phyloP scores from a whole-genome alignment of 2,888 invertebrate species.

The Linnaemya tessellans region DNA sequence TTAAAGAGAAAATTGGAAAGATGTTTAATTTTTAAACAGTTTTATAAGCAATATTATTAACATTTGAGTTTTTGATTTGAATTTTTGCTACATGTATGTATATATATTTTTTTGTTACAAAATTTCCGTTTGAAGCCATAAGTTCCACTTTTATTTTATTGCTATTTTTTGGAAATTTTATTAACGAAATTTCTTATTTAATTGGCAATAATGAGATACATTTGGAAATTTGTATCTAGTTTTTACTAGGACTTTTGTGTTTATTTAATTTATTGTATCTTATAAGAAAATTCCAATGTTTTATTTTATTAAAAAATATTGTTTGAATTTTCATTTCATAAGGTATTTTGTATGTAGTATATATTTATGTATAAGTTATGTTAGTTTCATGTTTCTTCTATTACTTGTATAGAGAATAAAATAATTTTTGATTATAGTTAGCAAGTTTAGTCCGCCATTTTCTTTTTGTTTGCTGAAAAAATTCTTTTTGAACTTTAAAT shows the following conservation, averaged over 20 bases:
- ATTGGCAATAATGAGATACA: conserved; percentile 30
- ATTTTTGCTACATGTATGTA: conserved; percentile 2
- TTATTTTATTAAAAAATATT: conserved; percentile 76
- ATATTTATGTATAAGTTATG: conserved; percentile 23
- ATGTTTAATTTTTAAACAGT: conserved; percentile 49
- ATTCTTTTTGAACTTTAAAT: conserved; percentile 26
- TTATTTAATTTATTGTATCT: conserved; percentile 72
- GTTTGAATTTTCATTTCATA: conserved; percentile 56
- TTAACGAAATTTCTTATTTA: conserved; percentile 68
- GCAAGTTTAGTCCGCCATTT: conserved; percentile 11
- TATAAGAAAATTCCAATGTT: conserved; percentile 78
- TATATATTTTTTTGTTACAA: neutral
- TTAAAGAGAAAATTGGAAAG: conserved; percentile 4
- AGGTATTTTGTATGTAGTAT: conserved; percentile 18
- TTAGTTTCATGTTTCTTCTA: conserved; percentile 39
- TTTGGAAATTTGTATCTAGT: conserved; percentile 51
- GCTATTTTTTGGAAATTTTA: conserved; percentile 79
- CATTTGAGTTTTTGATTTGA: conserved; percentile 26
- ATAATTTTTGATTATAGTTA: conserved; percentile 46
- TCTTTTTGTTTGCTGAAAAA: conserved; percentile 48
- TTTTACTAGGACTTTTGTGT: conserved; percentile 73
- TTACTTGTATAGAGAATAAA: conserved; percentile 25
- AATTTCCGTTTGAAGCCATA: conserved; percentile 44
- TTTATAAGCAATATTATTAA: conserved; percentile 40
- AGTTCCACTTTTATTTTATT: conserved; percentile 74